These are phyloP conservation scores for Orchesella flavescens DNA, from an alignment of 2,888 invertebrate species.

Conservation along the genomic window DNA sequence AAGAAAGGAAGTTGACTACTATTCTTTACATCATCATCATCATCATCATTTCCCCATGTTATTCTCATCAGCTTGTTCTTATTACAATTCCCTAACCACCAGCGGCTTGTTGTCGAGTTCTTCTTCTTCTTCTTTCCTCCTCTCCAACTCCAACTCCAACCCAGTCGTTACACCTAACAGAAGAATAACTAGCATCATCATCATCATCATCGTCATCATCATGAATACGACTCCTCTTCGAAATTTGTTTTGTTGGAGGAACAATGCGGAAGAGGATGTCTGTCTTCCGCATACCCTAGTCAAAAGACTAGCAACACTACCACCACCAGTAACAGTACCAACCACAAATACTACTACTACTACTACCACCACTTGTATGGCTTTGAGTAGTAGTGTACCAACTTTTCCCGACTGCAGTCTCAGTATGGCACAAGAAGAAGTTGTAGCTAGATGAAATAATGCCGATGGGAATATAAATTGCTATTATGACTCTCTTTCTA, in stretches of 20 bases:
- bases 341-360: conserved; percentile 48
- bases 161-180: conserved; percentile 29
- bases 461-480: conserved; percentile 58
- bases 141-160: conserved; percentile 20
- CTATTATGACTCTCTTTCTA: conserved; percentile 36
- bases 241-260: conserved; percentile 46
- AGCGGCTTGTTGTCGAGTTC: conserved; percentile 43
- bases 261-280: conserved; percentile 50
- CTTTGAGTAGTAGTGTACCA: not conserved
- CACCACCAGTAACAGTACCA: conserved; percentile 39
- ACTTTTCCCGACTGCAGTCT: conserved; percentile 18
- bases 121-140: conserved; percentile 28
- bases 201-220: not conserved
- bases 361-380: not conserved
- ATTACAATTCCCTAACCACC: conserved; percentile 50
- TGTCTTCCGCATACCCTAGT: conserved; percentile 50
- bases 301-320: conserved; percentile 40
- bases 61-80: conserved; percentile 52
- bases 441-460: conserved; percentile 54
- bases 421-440: conserved; percentile 6
- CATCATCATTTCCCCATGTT: conserved; percentile 48
- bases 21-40: conserved; percentile 42
- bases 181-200: conserved; percentile 33
- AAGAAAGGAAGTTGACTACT: conserved; percentile 45
- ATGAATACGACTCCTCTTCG: conserved; percentile 47